Evolutionary conservation across 2,797 vertebrate species (phyloP).

Genomic region (Epinephelus awoara): DNA sequence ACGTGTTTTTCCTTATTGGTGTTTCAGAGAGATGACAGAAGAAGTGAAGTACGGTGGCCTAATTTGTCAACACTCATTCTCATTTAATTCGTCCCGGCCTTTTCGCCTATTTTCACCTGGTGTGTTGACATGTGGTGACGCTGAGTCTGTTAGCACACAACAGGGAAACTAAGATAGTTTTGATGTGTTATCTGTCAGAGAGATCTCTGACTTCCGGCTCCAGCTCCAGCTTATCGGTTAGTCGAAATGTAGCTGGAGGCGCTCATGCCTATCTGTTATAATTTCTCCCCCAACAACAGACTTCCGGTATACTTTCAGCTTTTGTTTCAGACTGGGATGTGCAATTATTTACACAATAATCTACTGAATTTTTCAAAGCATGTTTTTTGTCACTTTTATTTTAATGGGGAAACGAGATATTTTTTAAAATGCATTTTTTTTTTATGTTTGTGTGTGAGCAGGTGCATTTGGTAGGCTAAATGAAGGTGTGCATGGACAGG

Average conservation of each 20-base stretch:
- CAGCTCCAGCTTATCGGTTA: neutral
- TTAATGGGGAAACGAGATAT: neutral
- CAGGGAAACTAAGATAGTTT: neutral
- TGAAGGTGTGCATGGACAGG: too few species aligned
- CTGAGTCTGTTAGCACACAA: neutral
- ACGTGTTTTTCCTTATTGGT: neutral
- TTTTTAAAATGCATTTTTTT: neutral
- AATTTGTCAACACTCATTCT: neutral
- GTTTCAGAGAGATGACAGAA: neutral
- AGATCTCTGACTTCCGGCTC: conserved; percentile 26
- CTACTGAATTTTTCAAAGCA: too few species aligned
- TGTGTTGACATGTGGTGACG: neutral
- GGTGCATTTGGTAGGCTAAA: neutral
- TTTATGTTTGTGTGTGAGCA: neutral
- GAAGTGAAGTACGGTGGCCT: neutral
- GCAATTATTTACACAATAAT: conserved; percentile 7
- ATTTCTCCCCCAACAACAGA: conserved; percentile 4
- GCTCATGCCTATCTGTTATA: conserved; percentile 11
- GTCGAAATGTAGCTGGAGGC: conserved; percentile 19
- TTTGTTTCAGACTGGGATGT: conserved; percentile 11
- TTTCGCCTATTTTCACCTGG: neutral
- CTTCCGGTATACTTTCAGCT: conserved; percentile 8
- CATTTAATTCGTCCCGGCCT: neutral
- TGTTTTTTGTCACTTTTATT: neutral
- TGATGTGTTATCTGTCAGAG: neutral